These are phyloP conservation scores for Euplexia lucipara DNA, from an alignment of 2,888 invertebrate genomes.

Conservation along the genomic window DNA sequence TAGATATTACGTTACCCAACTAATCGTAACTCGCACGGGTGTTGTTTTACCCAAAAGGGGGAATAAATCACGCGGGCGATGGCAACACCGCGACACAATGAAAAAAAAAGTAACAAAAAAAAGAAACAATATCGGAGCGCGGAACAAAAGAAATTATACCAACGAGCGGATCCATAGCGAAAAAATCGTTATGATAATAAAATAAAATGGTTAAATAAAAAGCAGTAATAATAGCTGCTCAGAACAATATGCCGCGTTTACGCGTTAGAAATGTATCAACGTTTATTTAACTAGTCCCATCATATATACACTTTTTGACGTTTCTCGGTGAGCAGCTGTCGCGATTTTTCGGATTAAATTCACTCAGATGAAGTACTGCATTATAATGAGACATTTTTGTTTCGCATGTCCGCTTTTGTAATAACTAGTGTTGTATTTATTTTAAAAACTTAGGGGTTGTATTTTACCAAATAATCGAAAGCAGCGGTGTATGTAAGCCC, in stretches of 20 bases:
- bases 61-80: constrained; percentile 87
- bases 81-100: constrained; percentile 84
- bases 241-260: constrained; percentile 86
- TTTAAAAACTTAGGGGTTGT: constrained; percentile 61
- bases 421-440: constrained; percentile 71
- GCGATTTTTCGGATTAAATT: constrained; percentile 83
- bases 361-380: constrained; percentile 82
- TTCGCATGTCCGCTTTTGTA: constrained; percentile 78
- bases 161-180: constrained; percentile 84
- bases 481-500: constrained; percentile 47
- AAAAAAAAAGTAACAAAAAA: constrained; percentile 83
- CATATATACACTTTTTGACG: constrained; percentile 85
- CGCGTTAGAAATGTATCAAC: constrained; percentile 83
- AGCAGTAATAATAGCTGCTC: constrained; percentile 85
- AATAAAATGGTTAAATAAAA: constrained; percentile 88
- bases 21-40: constrained; percentile 90
- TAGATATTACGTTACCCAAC: constrained; percentile 89
- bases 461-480: constrained; percentile 51
- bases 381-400: constrained; percentile 85
- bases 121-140: constrained; percentile 87
- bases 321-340: constrained; percentile 84
- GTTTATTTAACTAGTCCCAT: constrained; percentile 84
- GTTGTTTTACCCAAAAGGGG: constrained; percentile 90
- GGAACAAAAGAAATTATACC: constrained; percentile 90
- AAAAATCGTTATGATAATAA: constrained; percentile 90